Percentiles rank a stretch among this genome's conserved stretches.
phyloP scores from a whole-genome alignment of 2,888 invertebrate species.

The Drosophila suboccidentalis region DNA sequence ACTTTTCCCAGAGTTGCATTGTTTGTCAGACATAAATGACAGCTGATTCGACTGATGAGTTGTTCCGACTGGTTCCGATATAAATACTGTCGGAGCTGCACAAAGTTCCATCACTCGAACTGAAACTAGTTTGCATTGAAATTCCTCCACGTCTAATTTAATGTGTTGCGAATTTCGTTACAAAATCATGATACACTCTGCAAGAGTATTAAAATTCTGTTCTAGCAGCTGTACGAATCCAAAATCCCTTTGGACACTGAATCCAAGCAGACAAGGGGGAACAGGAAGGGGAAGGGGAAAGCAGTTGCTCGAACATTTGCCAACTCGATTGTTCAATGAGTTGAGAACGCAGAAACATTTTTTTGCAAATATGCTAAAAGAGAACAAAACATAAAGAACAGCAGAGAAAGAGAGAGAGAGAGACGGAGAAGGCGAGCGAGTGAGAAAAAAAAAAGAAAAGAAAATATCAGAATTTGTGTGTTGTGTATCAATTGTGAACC shows the following conservation, averaged over 20 bases:
- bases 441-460: constrained; percentile 1
- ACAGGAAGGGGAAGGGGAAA: background rate
- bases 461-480: constrained; percentile 22
- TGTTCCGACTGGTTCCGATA: too few relatives aligned
- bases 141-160: background rate
- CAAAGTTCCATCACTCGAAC: too few relatives aligned
- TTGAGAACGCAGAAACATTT: constrained; percentile 62
- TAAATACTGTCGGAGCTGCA: too few relatives aligned
- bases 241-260: constrained; percentile 36
- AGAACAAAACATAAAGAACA: constrained; percentile 5
- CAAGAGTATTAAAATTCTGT: constrained; percentile 3
- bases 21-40: too few relatives aligned
- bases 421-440: background rate
- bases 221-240: constrained; percentile 42
- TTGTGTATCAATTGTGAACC: constrained; percentile 28
- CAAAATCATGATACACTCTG: background rate
- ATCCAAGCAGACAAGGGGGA: constrained; percentile 18
- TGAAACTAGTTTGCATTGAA: too few relatives aligned
- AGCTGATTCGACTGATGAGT: too few relatives aligned
- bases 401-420: background rate
- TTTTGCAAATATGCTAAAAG: constrained; percentile 61
- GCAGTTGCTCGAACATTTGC: constrained; percentile 17
- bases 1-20: too few relatives aligned
- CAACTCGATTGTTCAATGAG: constrained; percentile 68
- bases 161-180: background rate